Base-by-base conservation (phyloP, 37 sponge, comb jelly and placozoan species). In the Crambe crambe region DNA sequence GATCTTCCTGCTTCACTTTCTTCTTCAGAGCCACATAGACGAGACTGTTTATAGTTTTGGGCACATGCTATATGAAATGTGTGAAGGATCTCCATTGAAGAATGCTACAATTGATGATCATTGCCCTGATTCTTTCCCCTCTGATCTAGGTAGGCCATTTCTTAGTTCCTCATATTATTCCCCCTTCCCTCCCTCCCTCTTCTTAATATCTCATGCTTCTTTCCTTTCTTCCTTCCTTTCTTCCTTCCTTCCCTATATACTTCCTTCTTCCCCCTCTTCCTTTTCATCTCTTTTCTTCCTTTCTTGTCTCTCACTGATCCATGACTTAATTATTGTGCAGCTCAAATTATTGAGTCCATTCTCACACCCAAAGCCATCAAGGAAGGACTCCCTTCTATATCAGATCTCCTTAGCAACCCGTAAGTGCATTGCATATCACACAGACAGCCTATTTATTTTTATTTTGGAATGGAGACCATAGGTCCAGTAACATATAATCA, bases 41-140 rank as follows among this genome's bases (percentile, higher is more conserved):
- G 83, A 89, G 80, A 65, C 69, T 9, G 89, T 86, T 37, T 95
- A 89, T 71, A 73, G 79, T 42, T 95, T 95, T 89, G 95, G 95
- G 3, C 95, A 86, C 72, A 73, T 95, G 72, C 79, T 95, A 42
- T 95, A 95, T 68, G 95, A 95, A 83, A 83, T 95, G 92, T 51
- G 72, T 18, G 42, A 35, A 3, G 92, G 92, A 21, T 18, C 39
- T 0, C 70, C 68, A 22, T 69, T 89, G 9, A 82, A 73, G 41
- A 63, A 74, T 0, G 78, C 86, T 23, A 38, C 36, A 31, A 84
- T 94, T 61, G 90, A 90, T 0, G n/a, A n/a, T n/a, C n/a, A n/a
- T n/a, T n/a, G n/a, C n/a, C n/a, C n/a, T n/a, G 22, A 44, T n/a
- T 2, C 22, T 54, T 39, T 67, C 23, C 72, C 71, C 0, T 29